Evolutionary conservation across 2,888 invertebrate species (phyloP), one percentile per base, ranked within the genome.

Genomic region (Torymus texanus): DNA sequence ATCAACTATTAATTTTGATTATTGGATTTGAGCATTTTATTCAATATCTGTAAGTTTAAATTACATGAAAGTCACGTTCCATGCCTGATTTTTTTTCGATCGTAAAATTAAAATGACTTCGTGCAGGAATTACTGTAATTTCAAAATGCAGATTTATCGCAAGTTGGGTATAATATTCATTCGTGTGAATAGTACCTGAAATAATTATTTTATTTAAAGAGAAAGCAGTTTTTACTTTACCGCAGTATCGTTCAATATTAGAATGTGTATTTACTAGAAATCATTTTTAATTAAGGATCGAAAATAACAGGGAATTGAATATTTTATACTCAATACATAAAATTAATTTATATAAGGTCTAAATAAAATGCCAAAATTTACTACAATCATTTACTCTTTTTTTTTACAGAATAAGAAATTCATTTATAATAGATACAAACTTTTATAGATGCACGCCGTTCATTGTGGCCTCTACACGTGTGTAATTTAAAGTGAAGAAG

Each of bases 161-260:
- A 2, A n/a, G 66, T 41, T 41, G 41, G 41, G 8, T 41, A 41
- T 41, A 41, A 41, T 41, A 41, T 41, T 41, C 41, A 8, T 41
- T 41, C 41, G 68, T 62, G 58, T 59, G 16, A 53, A 55, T 29
- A 16, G 18, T 65, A 13, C 59, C 59, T 51, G 2, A 56, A 66
- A 66, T 58, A 58, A 75, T 75, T 75, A 66, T 66, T 75, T 75
- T 62, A 75, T 68, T 68, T 56, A 41, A 68, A 68, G 68, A 68
- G 75, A 75, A 75, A 75, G 75, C 68, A 29, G 56, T 18, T 59
- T 68, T 68, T 55, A 41, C 51, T 51, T 16, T 21, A 56, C 29
- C 12, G 61, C n/a, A 73, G 14, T 63, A 16, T 62, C 63, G 55
- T 63, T 58, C 41, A 71, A 51, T 21, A 16, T 50, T 65, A 61